These are phyloP conservation scores for Chironomus tentans DNA, from an alignment of 2,888 invertebrate genomes.

Conservation along the genomic window DNA sequence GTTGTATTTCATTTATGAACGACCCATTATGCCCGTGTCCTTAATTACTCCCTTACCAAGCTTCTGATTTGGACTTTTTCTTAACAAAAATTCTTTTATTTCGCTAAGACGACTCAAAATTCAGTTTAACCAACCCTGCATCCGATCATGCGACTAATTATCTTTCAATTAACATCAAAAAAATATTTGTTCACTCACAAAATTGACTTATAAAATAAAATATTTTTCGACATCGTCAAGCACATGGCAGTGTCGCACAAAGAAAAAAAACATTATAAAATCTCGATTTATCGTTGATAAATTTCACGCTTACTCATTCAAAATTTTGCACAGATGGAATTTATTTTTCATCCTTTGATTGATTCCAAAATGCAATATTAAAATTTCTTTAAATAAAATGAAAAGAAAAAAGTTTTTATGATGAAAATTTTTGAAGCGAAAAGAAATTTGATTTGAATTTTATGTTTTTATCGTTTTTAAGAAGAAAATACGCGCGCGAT, in stretches of 20 bases:
- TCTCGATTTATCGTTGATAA: background rate
- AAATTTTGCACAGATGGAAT: background rate
- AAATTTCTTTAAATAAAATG: too few species aligned
- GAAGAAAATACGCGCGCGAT: background rate
- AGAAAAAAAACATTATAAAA: background rate
- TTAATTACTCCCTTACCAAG: too few species aligned
- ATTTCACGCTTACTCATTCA: background rate
- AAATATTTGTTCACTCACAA: background rate
- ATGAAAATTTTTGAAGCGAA: background rate
- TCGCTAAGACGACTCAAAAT: too few species aligned
- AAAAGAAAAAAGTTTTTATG: background rate
- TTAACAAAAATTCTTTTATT: too few species aligned
- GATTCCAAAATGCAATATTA: background rate
- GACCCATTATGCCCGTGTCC: too few species aligned
- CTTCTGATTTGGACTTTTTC: too few species aligned
- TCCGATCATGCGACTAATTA: background rate
- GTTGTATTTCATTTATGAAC: too few species aligned
- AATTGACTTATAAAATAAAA: background rate
- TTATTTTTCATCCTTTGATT: background rate
- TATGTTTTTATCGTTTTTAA: background rate
- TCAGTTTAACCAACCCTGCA: too few species aligned
- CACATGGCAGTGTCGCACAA: too few species aligned
- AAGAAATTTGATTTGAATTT: constrained; percentile 19
- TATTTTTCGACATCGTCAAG: background rate
- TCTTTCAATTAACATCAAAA: background rate